Evolutionary conservation across 2,113 vertebrate species (phyloP).

Genomic region (Pica pica): DNA sequence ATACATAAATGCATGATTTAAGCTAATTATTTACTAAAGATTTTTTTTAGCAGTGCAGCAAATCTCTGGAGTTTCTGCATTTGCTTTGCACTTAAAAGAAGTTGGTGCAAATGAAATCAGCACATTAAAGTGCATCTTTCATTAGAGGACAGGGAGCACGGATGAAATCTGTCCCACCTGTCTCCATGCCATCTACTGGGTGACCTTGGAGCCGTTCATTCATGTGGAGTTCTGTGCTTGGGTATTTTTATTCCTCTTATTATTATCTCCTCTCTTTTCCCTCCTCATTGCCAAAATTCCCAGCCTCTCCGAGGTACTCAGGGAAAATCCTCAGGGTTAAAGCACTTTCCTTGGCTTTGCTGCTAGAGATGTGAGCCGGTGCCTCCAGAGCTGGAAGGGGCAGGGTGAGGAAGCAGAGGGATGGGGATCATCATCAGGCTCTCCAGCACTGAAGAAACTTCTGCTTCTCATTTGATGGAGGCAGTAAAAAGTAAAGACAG

Average conservation of each 20-base stretch:
- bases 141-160: neutral
- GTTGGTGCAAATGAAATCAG: conserved; percentile 3
- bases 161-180: neutral
- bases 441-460: neutral
- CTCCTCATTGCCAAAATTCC: neutral
- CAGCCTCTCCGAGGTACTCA: neutral
- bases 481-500: neutral
- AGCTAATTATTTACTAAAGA: neutral
- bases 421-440: neutral
- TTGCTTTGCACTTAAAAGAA: conserved; percentile 32
- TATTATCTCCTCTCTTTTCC: neutral
- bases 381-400: neutral
- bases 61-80: conserved; percentile 28
- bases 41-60: neutral
- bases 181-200: neutral
- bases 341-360: neutral
- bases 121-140: conserved; percentile 20
- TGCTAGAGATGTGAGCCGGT: fast-evolving
- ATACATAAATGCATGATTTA: neutral
- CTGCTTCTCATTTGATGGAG: neutral
- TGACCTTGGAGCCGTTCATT: neutral
- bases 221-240: neutral
- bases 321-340: neutral
- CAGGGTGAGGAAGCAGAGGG: neutral
- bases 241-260: neutral